phyloP scores from a whole-genome alignment of 1,140 invertebrate species.

The Gonatopus flavifemur region DNA sequence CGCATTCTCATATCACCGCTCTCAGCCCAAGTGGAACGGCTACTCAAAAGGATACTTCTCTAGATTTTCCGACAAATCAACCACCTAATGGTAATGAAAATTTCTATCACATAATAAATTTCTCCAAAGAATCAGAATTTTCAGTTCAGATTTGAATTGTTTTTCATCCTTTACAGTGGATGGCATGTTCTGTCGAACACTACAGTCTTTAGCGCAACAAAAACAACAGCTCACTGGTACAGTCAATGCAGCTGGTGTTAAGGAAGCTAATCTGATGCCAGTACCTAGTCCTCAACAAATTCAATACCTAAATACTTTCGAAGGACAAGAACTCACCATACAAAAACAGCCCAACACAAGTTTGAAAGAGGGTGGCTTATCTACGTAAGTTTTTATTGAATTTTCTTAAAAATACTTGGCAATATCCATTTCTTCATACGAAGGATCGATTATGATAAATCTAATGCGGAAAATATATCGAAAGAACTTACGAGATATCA shows the following conservation, averaged over 20 bases:
- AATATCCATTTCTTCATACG: too few relatives aligned
- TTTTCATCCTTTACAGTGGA: slow-evolving; percentile 60
- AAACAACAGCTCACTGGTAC: slow-evolving; percentile 62
- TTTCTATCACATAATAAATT: neutral
- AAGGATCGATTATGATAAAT: too few relatives aligned
- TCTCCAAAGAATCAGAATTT: too few relatives aligned
- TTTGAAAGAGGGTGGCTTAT: slow-evolving; percentile 70
- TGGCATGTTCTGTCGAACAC: slow-evolving; percentile 77
- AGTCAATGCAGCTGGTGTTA: slow-evolving; percentile 57
- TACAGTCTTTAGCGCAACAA: slow-evolving; percentile 77
- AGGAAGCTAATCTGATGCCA: slow-evolving; percentile 91
- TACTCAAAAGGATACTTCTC: slow-evolving; percentile 48
- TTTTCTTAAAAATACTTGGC: too few relatives aligned
- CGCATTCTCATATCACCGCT: slow-evolving; percentile 65
- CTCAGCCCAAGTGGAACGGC: slow-evolving; percentile 54
- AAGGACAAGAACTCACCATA: slow-evolving; percentile 94
- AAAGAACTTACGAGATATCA: too few relatives aligned
- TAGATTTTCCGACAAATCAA: slow-evolving; percentile 52
- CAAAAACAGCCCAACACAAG: slow-evolving; percentile 94
- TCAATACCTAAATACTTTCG: slow-evolving; percentile 92
- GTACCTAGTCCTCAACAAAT: slow-evolving; percentile 95
- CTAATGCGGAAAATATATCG: too few relatives aligned
- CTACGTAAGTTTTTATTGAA: slow-evolving; percentile 58
- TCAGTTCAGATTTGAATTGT: slow-evolving; percentile 4
- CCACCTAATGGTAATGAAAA: slow-evolving; percentile 47